Conservation (phyloP, 1,140 invertebrate species). For the Lepidurus apus region DNA sequence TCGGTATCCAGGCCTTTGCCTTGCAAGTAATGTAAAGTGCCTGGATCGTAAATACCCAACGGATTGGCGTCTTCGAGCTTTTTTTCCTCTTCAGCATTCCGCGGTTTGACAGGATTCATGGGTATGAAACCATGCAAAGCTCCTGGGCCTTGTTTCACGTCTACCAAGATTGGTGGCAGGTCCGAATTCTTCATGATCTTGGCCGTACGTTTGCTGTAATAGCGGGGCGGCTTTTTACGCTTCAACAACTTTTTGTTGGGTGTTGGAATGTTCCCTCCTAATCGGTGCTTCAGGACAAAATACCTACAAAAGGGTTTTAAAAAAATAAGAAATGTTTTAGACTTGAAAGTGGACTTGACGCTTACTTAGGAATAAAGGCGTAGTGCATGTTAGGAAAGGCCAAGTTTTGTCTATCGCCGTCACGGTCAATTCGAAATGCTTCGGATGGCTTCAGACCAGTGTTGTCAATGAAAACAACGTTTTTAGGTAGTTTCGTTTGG, state of each 20-base stretch:
- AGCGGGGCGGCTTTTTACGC: slow-evolving; percentile 19
- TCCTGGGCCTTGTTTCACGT: background rate
- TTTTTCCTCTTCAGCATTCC: background rate
- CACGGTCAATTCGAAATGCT: slow-evolving; percentile 25
- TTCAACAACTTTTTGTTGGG: slow-evolving; percentile 4
- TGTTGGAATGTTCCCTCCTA: background rate
- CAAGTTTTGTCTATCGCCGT: slow-evolving; percentile 27
- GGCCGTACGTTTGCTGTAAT: slow-evolving; percentile 23
- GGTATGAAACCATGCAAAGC: background rate
- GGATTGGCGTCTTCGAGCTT: background rate
- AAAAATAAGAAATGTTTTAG: background rate
- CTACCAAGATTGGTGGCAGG: background rate
- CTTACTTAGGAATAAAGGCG: slow-evolving; percentile 28
- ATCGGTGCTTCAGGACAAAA: background rate
- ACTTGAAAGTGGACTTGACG: background rate
- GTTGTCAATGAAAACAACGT: slow-evolving; percentile 28
- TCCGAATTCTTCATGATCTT: slow-evolving; percentile 22
- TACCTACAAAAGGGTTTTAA: slow-evolving; percentile 16
- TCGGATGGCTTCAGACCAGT: slow-evolving; percentile 12
- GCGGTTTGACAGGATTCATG: slow-evolving; percentile 14
- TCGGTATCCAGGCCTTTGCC: background rate
- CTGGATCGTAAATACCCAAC: slow-evolving; percentile 29
- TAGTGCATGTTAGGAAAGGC: slow-evolving; percentile 31
- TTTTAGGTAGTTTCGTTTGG: background rate
- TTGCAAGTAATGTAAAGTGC: slow-evolving; percentile 17